Evolutionary conservation across 2,113 vertebrate genomes (phyloP).

Genomic region (Silurus glanis): DNA sequence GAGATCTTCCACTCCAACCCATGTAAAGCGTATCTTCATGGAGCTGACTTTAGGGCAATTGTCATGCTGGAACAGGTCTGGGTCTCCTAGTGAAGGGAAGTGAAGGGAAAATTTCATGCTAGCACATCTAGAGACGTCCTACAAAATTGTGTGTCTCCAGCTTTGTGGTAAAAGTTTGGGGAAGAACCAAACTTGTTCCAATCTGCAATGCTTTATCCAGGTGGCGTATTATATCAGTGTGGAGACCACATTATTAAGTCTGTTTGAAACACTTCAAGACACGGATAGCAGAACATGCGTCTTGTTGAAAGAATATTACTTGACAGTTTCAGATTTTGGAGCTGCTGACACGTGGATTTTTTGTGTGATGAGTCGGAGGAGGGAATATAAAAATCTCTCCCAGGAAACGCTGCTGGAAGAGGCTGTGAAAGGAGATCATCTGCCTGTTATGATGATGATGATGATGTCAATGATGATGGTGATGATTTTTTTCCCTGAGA

Average conservation of each 20-base stretch:
- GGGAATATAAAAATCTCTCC: neutral
- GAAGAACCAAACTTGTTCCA: no score
- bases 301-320: neutral
- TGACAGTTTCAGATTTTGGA: neutral
- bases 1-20: no score
- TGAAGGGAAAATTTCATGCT: no score
- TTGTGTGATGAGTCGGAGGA: neutral
- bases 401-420: neutral
- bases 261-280: neutral
- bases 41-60: no score
- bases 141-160: no score
- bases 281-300: neutral
- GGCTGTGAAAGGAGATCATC: neutral
- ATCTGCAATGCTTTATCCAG: no score
- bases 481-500: neutral
- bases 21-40: no score
- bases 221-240: neutral
- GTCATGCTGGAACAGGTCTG: no score
- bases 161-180: no score
- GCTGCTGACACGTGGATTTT: neutral
- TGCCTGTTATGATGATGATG: neutral
- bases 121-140: no score
- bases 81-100: no score
- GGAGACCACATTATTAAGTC: neutral
- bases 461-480: neutral